Evolutionary conservation across 2,888 invertebrate genomes (phyloP).

Genomic region (Atrina japonica): DNA sequence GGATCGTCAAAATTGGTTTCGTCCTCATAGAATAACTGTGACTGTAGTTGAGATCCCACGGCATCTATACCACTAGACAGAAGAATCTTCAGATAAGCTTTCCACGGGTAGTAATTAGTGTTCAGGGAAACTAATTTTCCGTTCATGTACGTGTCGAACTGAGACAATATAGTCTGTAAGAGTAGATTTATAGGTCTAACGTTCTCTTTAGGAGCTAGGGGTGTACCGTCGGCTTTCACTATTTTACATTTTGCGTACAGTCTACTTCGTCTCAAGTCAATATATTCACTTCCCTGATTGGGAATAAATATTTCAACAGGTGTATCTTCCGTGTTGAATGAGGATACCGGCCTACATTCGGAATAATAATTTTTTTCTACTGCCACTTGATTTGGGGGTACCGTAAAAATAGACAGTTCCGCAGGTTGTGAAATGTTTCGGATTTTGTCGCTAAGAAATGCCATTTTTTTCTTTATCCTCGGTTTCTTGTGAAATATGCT

Average conservation of each 20-base stretch:
- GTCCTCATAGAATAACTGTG: slow-evolving; percentile 24
- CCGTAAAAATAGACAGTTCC: no score
- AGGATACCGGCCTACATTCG: slow-evolving; percentile 28
- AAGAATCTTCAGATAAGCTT: slow-evolving; percentile 28
- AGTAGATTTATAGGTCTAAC: slow-evolving; percentile 27
- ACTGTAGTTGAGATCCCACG: no score
- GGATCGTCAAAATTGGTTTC: no score
- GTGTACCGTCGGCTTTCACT: slow-evolving; percentile 33
- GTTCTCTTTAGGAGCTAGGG: slow-evolving; percentile 26
- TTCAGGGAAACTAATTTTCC: no score
- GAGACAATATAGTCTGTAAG: slow-evolving; percentile 27
- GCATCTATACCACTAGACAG: no score
- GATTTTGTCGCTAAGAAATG: slow-evolving; percentile 13
- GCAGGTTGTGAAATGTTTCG: slow-evolving; percentile 12
- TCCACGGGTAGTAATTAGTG: no score
- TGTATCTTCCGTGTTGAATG: no score
- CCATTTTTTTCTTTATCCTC: slow-evolving; percentile 13
- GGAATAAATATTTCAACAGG: slow-evolving; percentile 30
- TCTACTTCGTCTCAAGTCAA: slow-evolving; percentile 24
- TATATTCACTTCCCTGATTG: no score
- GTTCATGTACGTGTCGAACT: no score
- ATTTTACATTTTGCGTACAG: no score
- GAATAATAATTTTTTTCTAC: slow-evolving; percentile 34
- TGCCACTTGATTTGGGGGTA: no score
- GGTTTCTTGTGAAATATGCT: no score